phyloP scores from a whole-genome alignment of 2,888 invertebrate species.

The Copidosoma aretas region DNA sequence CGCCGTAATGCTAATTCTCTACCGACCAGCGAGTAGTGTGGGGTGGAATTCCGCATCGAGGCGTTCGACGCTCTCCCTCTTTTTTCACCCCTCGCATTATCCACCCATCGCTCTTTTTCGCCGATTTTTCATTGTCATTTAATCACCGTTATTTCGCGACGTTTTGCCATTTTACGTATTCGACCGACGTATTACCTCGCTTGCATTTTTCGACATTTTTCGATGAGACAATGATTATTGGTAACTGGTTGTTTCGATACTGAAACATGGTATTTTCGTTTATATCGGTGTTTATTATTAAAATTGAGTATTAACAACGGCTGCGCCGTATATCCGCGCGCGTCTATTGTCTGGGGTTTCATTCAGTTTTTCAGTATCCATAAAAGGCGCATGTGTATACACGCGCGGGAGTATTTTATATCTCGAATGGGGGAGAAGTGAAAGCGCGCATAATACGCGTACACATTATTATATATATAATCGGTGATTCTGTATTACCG shows the following conservation, averaged over 20 bases:
- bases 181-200: slow-evolving; percentile 26
- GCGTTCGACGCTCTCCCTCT: slow-evolving; percentile 19
- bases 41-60: slow-evolving; percentile 26
- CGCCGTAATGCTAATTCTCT: slow-evolving; percentile 39
- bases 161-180: slow-evolving; percentile 19
- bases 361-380: too few relatives aligned
- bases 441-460: not conserved
- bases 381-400: too few relatives aligned
- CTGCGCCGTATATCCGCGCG: too few relatives aligned
- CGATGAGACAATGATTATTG: too few relatives aligned
- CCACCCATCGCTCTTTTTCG: slow-evolving; percentile 22
- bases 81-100: not conserved
- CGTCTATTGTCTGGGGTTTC: too few relatives aligned
- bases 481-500: slow-evolving; percentile 34
- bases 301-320: too few relatives aligned
- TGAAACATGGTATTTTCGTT: too few relatives aligned
- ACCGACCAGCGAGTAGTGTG: slow-evolving; percentile 14
- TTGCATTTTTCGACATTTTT: too few relatives aligned
- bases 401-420: too few relatives aligned
- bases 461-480: slow-evolving; percentile 29
- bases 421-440: too few relatives aligned
- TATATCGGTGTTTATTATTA: too few relatives aligned
- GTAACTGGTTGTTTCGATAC: too few relatives aligned
- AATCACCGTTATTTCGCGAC: slow-evolving; percentile 37
- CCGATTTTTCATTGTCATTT: slow-evolving; percentile 37